A percentile compares a stretch with the other conserved stretches of the same genome.
These are phyloP conservation scores for Pollenia labialis DNA, from an alignment of 2,888 invertebrate species.

Conservation along the genomic window DNA sequence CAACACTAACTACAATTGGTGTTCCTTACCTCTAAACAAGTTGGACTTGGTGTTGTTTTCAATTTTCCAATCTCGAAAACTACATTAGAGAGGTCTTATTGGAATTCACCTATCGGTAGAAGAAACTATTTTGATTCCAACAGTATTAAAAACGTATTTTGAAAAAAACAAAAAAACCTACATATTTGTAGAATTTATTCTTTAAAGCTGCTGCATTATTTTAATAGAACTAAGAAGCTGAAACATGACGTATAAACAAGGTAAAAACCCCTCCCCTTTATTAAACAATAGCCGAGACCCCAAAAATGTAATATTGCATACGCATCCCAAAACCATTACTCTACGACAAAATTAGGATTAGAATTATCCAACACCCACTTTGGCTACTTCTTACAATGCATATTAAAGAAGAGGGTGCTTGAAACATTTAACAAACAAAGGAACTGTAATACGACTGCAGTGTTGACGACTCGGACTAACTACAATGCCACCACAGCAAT, in stretches of 20 bases:
- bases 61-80: no score
- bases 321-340: slow-evolving; percentile 59
- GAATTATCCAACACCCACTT: slow-evolving; percentile 34
- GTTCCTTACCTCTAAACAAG: no score
- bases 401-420: neutral
- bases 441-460: neutral
- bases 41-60: no score
- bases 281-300: neutral
- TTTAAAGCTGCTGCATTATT: neutral
- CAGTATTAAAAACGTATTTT: no score
- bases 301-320: slow-evolving; percentile 35
- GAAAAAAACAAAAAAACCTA: no score
- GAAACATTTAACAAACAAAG: slow-evolving; percentile 7
- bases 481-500: slow-evolving; percentile 10
- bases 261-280: slow-evolving; percentile 6
- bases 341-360: slow-evolving; percentile 50
- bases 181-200: neutral
- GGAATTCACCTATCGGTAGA: no score
- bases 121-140: no score
- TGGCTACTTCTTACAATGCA: neutral
- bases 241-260: slow-evolving; percentile 12
- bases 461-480: neutral
- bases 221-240: neutral
- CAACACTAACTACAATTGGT: no score
- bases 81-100: no score